Evolutionary conservation across 1,140 invertebrate genomes (phyloP).

Genomic region (Calycopis cecrops): DNA sequence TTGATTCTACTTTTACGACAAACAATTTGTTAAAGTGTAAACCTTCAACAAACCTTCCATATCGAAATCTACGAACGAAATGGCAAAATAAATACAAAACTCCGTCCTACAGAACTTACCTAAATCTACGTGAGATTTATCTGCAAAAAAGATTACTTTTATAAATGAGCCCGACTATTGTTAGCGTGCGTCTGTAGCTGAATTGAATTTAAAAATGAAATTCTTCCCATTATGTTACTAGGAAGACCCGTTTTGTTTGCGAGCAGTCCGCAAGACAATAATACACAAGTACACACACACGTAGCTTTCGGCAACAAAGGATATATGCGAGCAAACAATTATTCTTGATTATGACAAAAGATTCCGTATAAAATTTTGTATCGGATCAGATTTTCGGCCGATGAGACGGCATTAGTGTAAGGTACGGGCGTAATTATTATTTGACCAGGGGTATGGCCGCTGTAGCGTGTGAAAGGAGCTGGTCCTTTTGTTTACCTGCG

Average conservation of each 20-base stretch:
- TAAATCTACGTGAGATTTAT: constrained; percentile 70
- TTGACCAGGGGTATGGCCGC: constrained; percentile 71
- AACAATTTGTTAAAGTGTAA: not conserved
- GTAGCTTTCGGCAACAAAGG: constrained; percentile 53
- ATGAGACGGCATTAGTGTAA: constrained; percentile 36
- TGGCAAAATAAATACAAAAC: constrained; percentile 51
- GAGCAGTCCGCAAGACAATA: constrained; percentile 70
- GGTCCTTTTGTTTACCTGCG: constrained; percentile 68
- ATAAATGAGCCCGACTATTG: constrained; percentile 70
- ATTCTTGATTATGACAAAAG: constrained; percentile 74
- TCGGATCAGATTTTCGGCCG: constrained; percentile 61
- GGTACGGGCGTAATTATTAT: constrained; percentile 68
- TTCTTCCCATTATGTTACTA: constrained; percentile 72
- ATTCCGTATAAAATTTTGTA: constrained; percentile 71
- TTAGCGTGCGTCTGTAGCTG: constrained; percentile 40
- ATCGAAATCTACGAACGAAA: constrained; percentile 48
- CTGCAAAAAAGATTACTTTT: constrained; percentile 73
- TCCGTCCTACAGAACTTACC: constrained; percentile 51
- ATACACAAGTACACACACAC: constrained; percentile 67
- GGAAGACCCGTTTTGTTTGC: constrained; percentile 70
- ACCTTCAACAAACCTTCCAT: constrained; percentile 45
- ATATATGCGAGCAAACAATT: constrained; percentile 72
- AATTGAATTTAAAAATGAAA: constrained; percentile 72
- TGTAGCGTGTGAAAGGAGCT: constrained; percentile 70
- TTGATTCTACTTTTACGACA: too few relatives aligned